Evolutionary conservation across 2,113 vertebrate species (phyloP).

Genomic region (Sinocyclocheilus anophthalmus): DNA sequence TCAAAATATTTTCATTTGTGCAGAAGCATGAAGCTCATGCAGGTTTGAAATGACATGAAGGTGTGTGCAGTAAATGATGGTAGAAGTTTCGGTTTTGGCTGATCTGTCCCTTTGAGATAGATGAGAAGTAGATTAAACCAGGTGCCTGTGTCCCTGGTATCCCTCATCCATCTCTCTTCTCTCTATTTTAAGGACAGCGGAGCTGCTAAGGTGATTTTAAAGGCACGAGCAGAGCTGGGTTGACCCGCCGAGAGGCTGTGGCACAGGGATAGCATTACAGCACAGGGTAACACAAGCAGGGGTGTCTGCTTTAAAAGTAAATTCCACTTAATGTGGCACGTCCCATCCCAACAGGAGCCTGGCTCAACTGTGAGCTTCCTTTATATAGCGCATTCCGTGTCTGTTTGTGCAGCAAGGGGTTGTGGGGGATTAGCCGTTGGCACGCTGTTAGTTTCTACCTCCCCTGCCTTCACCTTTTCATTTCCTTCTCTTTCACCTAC

Average conservation of each 20-base stretch:
- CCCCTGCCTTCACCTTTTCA: slow-evolving; percentile 2
- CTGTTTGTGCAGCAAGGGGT: slow-evolving; percentile 65
- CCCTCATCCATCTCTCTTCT: background rate
- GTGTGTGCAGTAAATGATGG: background rate
- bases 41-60: background rate
- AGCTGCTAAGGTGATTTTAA: slow-evolving; percentile 65
- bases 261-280: slow-evolving; percentile 67
- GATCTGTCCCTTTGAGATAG: background rate
- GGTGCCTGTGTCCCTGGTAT: background rate
- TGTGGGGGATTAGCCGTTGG: slow-evolving; percentile 19
- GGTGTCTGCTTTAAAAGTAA: slow-evolving; percentile 77
- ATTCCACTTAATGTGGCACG: slow-evolving; percentile 78
- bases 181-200: slow-evolving; percentile 64
- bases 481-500: slow-evolving; percentile 5
- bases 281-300: slow-evolving; percentile 69
- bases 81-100: background rate
- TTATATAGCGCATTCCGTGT: slow-evolving; percentile 74
- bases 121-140: background rate
- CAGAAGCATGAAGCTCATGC: background rate
- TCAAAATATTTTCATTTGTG: background rate
- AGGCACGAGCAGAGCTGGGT: slow-evolving; percentile 63
- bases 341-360: slow-evolving; percentile 68
- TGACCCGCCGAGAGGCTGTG: slow-evolving; percentile 61
- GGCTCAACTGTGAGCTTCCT: slow-evolving; percentile 59
- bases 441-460: background rate